Evolutionary conservation across 2,888 invertebrate species (phyloP).

Genomic region (Drosophila maculinotata): DNA sequence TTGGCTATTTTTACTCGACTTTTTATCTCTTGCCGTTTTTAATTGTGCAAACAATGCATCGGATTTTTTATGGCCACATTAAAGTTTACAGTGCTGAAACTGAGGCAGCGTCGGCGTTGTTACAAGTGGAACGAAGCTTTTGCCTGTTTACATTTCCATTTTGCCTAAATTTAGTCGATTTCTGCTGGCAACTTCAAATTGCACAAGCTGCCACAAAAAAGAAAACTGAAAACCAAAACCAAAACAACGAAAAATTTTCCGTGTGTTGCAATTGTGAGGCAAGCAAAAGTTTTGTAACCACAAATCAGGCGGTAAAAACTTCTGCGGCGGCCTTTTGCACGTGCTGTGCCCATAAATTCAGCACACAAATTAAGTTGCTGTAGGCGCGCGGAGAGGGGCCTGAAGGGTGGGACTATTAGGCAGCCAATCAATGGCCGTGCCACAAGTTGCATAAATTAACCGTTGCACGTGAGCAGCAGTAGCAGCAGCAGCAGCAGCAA

Average conservation of each 20-base stretch:
- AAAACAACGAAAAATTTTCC: conserved; percentile 20
- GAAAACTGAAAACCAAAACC: conserved; percentile 24
- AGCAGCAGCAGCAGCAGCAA: background rate
- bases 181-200: conserved; percentile 37
- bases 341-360: conserved; percentile 74
- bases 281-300: conserved; percentile 71
- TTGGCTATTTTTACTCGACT: conserved; percentile 41
- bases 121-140: conserved; percentile 60
- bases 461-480: conserved; percentile 67
- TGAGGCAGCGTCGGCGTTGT: conserved; percentile 18
- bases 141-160: conserved; percentile 48
- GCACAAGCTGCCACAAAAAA: conserved; percentile 43
- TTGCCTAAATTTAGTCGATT: conserved; percentile 64
- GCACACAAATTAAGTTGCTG: conserved; percentile 66
- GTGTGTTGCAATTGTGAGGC: conserved; percentile 46
- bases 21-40: conserved; percentile 41
- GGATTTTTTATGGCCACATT: conserved; percentile 65
- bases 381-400: conserved; percentile 1
- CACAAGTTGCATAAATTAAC: conserved; percentile 76
- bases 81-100: conserved; percentile 50
- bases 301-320: conserved; percentile 76
- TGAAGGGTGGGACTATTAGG: conserved; percentile 5
- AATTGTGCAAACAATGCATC: conserved; percentile 68
- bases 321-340: conserved; percentile 65
- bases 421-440: conserved; percentile 72